phyloP scores from a whole-genome alignment of 2,888 invertebrate species.

The Rotaria sp. region DNA sequence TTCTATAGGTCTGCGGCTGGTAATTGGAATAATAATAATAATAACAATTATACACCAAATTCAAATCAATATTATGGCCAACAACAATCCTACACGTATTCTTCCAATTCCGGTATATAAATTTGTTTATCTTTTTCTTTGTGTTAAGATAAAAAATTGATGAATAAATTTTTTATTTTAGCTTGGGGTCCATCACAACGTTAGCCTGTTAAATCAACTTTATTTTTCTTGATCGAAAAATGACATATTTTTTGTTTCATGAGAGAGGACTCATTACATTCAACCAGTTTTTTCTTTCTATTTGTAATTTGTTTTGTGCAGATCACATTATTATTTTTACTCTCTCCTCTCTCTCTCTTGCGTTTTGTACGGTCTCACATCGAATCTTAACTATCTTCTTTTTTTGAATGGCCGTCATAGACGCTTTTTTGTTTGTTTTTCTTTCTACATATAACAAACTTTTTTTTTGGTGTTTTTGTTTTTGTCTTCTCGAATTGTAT shows the following conservation, averaged over 20 bases:
- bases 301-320: constrained; percentile 14
- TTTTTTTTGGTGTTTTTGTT: background rate
- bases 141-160: too few species aligned
- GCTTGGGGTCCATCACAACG: constrained; percentile 2
- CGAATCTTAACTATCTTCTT: background rate
- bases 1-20: background rate
- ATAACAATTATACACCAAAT: background rate
- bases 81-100: background rate
- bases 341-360: background rate
- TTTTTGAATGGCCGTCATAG: background rate
- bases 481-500: background rate
- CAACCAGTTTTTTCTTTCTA: background rate
- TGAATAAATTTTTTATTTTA: background rate
- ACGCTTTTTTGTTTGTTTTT: background rate
- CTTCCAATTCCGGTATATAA: background rate
- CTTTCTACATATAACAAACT: constrained; percentile 6
- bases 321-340: background rate
- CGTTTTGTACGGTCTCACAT: background rate
- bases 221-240: background rate
- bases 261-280: background rate
- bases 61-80: background rate
- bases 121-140: too few species aligned
- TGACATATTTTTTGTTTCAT: constrained; percentile 6
- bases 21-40: background rate
- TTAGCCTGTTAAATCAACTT: background rate